Evolutionary conservation across 1,140 invertebrate species (phyloP).

Genomic region (Aphelenchoides besseyi): DNA sequence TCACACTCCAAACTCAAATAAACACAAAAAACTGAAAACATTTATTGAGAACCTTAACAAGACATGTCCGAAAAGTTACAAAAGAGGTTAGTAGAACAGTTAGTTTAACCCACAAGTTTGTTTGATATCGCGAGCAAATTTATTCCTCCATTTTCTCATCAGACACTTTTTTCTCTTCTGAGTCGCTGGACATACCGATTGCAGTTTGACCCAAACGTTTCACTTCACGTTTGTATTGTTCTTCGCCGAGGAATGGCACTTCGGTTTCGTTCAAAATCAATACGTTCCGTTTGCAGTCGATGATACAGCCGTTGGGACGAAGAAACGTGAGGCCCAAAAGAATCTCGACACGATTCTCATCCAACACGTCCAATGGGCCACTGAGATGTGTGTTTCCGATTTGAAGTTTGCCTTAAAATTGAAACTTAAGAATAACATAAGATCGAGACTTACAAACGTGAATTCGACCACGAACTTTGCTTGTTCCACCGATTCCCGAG

Average conservation of each 20-base stretch:
- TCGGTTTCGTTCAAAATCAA: conserved; percentile 13
- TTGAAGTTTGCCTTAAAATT: conserved; percentile 18
- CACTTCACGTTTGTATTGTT: conserved; percentile 10
- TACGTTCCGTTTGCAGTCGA: conserved; percentile 17
- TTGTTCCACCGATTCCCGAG: conserved; percentile 17
- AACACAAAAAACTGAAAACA: too few species aligned
- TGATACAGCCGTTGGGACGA: conserved; percentile 13
- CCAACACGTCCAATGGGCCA: conserved; percentile 22
- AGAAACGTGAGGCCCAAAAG: conserved; percentile 16
- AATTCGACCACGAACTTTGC: conserved; percentile 9
- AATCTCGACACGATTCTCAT: conserved; percentile 16
- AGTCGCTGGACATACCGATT: conserved; percentile 11
- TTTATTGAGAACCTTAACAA: too few species aligned
- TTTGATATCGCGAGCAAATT: background rate
- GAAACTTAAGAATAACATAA: conserved; percentile 9
- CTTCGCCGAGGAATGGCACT: conserved; percentile 24
- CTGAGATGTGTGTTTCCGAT: background rate
- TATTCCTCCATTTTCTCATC: conserved; percentile 1
- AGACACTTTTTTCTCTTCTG: background rate
- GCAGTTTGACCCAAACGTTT: background rate
- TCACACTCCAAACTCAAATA: too few species aligned
- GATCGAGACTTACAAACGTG: conserved; percentile 13
- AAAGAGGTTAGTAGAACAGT: too few species aligned
- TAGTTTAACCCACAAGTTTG: too few species aligned
- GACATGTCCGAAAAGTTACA: too few species aligned